These are phyloP conservation scores for Chaenogobius annularis DNA, from an alignment of 2,113 vertebrate genomes.

Conservation along the genomic window DNA sequence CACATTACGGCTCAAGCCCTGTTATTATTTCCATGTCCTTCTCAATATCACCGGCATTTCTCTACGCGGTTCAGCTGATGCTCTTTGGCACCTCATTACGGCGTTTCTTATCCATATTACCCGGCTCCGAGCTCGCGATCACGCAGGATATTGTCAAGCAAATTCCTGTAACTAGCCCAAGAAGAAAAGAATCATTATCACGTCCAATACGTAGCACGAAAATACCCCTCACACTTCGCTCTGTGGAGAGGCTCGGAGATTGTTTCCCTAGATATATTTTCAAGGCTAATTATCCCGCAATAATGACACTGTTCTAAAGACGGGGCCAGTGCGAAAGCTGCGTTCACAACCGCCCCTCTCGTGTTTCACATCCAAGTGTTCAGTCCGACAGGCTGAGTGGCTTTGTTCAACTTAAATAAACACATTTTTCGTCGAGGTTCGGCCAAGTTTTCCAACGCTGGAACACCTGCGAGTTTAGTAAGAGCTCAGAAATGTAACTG, in stretches of 20 bases:
- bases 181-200: slow-evolving; percentile 48
- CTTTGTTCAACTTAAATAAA: slow-evolving; percentile 6
- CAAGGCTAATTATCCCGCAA: slow-evolving; percentile 61
- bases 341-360: slow-evolving; percentile 8
- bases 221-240: slow-evolving; percentile 49
- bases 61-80: slow-evolving; percentile 30
- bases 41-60: slow-evolving; percentile 13
- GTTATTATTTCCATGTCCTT: slow-evolving; percentile 41
- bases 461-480: neutral
- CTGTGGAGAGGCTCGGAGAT: slow-evolving; percentile 43
- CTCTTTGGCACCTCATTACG: slow-evolving; percentile 53
- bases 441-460: neutral
- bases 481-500: slow-evolving; percentile 5
- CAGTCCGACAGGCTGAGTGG: neutral
- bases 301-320: slow-evolving; percentile 60
- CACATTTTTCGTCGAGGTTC: neutral
- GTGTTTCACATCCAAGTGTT: neutral
- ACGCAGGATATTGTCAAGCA: slow-evolving; percentile 31
- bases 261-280: slow-evolving; percentile 60
- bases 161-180: slow-evolving; percentile 47
- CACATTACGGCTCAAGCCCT: slow-evolving; percentile 61
- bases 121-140: slow-evolving; percentile 31
- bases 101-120: slow-evolving; percentile 42
- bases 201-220: slow-evolving; percentile 49
- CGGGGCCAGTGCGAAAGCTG: slow-evolving; percentile 32